These are phyloP conservation scores for Acanthosepion pharaonis DNA, from an alignment of 2,888 invertebrate species.

Conservation along the genomic window DNA sequence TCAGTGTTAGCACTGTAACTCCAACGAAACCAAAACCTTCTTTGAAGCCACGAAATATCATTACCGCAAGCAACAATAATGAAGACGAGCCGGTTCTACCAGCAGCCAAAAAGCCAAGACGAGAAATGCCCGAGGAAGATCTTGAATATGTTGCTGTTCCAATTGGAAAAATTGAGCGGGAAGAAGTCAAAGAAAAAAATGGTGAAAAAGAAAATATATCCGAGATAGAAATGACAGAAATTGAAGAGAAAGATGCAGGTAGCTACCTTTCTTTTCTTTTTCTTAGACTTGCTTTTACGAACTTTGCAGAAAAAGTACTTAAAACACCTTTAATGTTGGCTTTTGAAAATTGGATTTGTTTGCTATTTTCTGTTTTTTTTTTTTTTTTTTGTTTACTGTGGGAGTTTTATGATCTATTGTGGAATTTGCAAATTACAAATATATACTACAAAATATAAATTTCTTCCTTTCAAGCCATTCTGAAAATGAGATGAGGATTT, in stretches of 20 bases:
- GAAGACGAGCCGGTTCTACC: not conserved
- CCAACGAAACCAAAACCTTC: constrained; percentile 36
- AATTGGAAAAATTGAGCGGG: not conserved
- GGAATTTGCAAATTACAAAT: no score
- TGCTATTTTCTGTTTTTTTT: no score
- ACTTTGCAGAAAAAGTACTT: no score
- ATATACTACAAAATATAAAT: no score
- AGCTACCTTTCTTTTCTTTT: not conserved
- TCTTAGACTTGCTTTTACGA: not conserved
- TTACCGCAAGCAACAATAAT: not conserved
- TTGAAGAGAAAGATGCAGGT: not conserved
- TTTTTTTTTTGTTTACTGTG: no score
- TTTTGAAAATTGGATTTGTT: no score
- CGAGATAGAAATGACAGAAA: not conserved
- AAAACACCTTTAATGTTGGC: no score
- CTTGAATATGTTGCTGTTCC: not conserved
- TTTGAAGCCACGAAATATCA: not conserved
- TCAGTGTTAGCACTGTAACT: constrained; percentile 55
- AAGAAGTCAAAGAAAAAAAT: not conserved
- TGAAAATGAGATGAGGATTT: no score
- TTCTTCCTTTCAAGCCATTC: no score
- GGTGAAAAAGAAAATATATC: not conserved
- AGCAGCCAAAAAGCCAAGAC: not conserved
- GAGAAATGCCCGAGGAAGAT: not conserved
- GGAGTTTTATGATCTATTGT: no score